These are phyloP conservation scores for Lepisosteus osseus DNA, from an alignment of 2,113 vertebrate genomes.

Conservation along the genomic window DNA sequence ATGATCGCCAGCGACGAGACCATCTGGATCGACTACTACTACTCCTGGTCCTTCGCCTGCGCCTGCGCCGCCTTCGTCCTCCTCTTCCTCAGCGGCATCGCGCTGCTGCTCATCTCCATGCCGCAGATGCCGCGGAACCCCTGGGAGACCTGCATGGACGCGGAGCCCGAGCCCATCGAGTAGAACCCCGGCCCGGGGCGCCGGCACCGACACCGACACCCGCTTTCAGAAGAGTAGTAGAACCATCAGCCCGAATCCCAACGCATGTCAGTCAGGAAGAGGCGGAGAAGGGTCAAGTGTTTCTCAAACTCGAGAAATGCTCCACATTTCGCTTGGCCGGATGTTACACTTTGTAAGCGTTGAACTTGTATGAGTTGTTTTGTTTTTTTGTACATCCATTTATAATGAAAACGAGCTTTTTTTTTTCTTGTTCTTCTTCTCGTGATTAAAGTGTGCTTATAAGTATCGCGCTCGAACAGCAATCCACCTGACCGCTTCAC, in stretches of 20 bases:
- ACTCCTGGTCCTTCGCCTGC: slow-evolving; percentile 90
- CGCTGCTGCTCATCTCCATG: slow-evolving; percentile 85
- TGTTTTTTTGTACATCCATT: no score
- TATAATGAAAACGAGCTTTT: no score
- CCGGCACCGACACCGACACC: no score
- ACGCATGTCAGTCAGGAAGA: no score
- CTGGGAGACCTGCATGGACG: slow-evolving; percentile 97
- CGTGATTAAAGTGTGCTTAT: no score
- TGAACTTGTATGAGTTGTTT: no score
- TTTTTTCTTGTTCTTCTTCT: no score
- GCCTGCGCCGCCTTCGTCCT: slow-evolving; percentile 81
- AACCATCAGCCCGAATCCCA: no score
- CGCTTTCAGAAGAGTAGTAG: no score
- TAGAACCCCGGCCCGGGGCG: slow-evolving; percentile 30
- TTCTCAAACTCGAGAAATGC: slow-evolving; percentile 19
- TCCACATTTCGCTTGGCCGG: background rate
- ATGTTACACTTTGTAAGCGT: no score
- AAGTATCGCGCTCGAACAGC: no score
- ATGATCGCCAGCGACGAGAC: slow-evolving; percentile 94
- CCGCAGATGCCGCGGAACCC: slow-evolving; percentile 94
- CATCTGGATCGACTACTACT: slow-evolving; percentile 82
- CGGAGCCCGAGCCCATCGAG: slow-evolving; percentile 75
- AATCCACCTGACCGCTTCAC: no score
- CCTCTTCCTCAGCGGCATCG: slow-evolving; percentile 81
- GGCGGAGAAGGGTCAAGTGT: slow-evolving; percentile 16